These are phyloP conservation scores for Neodiprion pinetum DNA, from an alignment of 1,140 invertebrate genomes.

Conservation along the genomic window DNA sequence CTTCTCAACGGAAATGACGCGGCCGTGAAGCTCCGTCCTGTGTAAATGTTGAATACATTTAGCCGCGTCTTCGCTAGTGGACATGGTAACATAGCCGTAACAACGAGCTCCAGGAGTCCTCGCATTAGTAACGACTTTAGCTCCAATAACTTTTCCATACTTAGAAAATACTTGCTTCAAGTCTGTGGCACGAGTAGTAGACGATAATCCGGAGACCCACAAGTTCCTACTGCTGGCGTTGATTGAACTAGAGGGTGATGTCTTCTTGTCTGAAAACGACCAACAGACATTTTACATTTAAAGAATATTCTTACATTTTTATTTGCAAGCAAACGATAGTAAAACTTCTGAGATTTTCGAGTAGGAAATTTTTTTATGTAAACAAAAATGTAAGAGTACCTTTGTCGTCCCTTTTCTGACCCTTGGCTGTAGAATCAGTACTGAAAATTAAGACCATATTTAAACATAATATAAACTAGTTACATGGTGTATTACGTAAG, in stretches of 20 bases:
- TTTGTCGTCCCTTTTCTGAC: slow-evolving; percentile 58
- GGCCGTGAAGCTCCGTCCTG: slow-evolving; percentile 88
- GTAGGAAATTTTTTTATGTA: no score
- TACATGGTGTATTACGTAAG: background rate
- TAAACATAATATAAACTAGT: slow-evolving; percentile 17
- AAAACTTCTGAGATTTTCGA: no score
- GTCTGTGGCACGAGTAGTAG: slow-evolving; percentile 88
- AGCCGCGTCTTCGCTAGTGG: slow-evolving; percentile 83
- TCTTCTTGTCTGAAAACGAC: slow-evolving; percentile 52
- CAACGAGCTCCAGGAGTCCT: slow-evolving; percentile 88
- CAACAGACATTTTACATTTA: background rate
- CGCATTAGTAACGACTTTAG: slow-evolving; percentile 96
- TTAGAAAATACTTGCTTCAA: slow-evolving; percentile 90
- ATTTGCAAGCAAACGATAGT: no score
- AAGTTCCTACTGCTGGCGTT: slow-evolving; percentile 74
- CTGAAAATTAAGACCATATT: slow-evolving; percentile 48
- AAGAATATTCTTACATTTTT: no score
- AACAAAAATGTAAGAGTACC: slow-evolving; percentile 36
- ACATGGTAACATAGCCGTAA: slow-evolving; percentile 96
- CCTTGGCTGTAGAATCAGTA: slow-evolving; percentile 48
- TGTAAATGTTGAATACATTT: slow-evolving; percentile 90
- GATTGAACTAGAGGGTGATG: slow-evolving; percentile 41
- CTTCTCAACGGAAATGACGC: slow-evolving; percentile 92
- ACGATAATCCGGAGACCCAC: slow-evolving; percentile 92
- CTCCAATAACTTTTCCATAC: slow-evolving; percentile 93